Base-by-base conservation (phyloP, 1,140 invertebrate species). In the Solenopsis invicta region DNA sequence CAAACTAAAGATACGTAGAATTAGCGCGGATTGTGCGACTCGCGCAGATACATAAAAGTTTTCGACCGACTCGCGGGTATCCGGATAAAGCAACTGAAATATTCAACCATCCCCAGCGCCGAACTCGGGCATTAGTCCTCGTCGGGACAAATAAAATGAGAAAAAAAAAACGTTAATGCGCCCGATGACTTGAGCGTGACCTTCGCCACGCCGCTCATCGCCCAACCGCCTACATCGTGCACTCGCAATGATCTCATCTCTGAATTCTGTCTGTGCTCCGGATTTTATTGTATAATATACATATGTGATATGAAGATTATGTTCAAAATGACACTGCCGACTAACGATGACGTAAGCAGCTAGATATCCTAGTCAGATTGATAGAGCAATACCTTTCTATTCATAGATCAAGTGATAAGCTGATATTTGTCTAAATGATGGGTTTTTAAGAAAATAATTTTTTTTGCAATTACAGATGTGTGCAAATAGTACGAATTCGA, bases 231-330 rank as follows among this genome's bases (percentile, higher is more conserved):
- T 67, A 90, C 90, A 86, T 86, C 82, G 82, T 91, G 88, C 89
- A 89, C 88, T 93, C 71, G 90, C 62, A 84, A 88, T 94, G 94
- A 94, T 93, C 90, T 94, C 94, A 94, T 93, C 92, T 86, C 87
- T 88, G 88, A 90, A 94, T 94, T 92, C 89, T 87, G 56, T 80
- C 12, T 69, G n/a, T 71, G 66, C 66, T 67, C 59, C 29, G 41
- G 50, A 59, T 69, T 87, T 89, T 88, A 86, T 80, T 74, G 72
- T 62, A 78, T 66, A 74, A 89, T 61, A 66, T 45, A 34, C 10
- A 16, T 24, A 24, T 1, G 34, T 2, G 64, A 61, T 16, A 48
- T 61, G 52, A 6, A 34, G 12, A 72, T 54, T 71, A 41, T 67
- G 10, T 41, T 67, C n/a, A 67, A 21, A 41, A 24, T 13, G 37